Percentiles rank a stretch among this genome's conserved stretches.
Conservation (phyloP, 2,888 invertebrate species). For the Homarus gammarus region DNA sequence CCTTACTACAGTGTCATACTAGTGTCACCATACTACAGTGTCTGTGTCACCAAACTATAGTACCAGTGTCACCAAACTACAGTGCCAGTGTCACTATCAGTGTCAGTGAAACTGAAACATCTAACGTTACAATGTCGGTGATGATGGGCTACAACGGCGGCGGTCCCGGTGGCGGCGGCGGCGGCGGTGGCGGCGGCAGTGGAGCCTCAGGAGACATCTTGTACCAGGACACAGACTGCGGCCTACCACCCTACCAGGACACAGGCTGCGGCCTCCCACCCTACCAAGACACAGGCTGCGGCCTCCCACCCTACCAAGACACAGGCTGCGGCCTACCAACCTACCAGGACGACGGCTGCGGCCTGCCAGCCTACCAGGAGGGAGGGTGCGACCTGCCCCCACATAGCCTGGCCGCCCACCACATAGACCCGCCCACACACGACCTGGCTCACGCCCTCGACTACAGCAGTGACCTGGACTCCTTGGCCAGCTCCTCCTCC, state of each 20-base stretch:
- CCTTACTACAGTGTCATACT: not conserved
- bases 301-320: constrained; percentile 27
- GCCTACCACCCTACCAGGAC: constrained; percentile 32
- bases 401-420: not conserved
- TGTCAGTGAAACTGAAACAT: not conserved
- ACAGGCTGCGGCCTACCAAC: constrained; percentile 23
- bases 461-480: constrained; percentile 47
- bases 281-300: constrained; percentile 14
- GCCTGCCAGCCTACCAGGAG: constrained; percentile 14
- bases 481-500: constrained; percentile 33
- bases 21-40: not conserved
- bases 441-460: constrained; percentile 29
- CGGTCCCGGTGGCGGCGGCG: constrained; percentile 27
- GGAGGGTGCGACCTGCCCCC: constrained; percentile 14
- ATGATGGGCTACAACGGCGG: constrained; percentile 55
- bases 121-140: constrained; percentile 34
- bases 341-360: constrained; percentile 7
- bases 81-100: constrained; percentile 17
- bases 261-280: constrained; percentile 32
- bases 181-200: constrained; percentile 30
- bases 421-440: constrained; percentile 13
- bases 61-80: not conserved
- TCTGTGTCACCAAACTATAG: too few species aligned
- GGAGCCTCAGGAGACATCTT: constrained; percentile 38
- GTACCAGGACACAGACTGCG: constrained; percentile 35